These are phyloP conservation scores for Aptenodytes forsteri DNA, from an alignment of 2,113 vertebrate species.

Conservation along the genomic window DNA sequence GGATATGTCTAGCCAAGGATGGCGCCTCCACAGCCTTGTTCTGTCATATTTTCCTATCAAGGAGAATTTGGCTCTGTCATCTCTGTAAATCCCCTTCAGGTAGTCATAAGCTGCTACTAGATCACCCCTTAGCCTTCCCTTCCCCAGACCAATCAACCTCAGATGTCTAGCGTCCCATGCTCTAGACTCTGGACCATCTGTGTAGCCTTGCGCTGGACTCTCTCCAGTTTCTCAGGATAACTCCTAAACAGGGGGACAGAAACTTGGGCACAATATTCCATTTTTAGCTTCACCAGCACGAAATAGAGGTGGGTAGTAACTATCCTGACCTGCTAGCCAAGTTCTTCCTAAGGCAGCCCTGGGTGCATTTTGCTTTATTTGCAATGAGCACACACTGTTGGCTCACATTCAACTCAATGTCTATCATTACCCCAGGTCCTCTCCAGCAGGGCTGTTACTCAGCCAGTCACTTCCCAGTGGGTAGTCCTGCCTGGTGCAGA, in stretches of 20 bases:
- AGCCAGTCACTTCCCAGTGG: neutral
- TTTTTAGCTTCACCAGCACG: neutral
- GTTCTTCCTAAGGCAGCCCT: neutral
- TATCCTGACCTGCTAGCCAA: neutral
- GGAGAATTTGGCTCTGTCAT: neutral
- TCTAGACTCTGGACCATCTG: no score
- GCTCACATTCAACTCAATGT: neutral
- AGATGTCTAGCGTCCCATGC: neutral
- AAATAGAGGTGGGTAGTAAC: neutral
- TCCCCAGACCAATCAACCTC: neutral
- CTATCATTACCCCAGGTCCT: neutral
- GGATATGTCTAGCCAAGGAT: neutral
- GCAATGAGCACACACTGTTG: neutral
- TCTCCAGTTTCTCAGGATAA: neutral
- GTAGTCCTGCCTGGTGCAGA: neutral
- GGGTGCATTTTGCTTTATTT: neutral
- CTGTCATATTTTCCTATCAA: neutral
- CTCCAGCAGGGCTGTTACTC: neutral
- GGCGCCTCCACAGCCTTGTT: neutral
- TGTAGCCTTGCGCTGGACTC: neutral
- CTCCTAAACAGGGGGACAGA: neutral
- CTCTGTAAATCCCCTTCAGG: neutral
- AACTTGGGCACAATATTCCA: neutral
- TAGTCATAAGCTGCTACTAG: neutral
- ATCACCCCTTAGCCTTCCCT: neutral